These are phyloP conservation scores for Aulostomus chinensis DNA, from an alignment of 2,797 vertebrate species.

Conservation along the genomic window DNA sequence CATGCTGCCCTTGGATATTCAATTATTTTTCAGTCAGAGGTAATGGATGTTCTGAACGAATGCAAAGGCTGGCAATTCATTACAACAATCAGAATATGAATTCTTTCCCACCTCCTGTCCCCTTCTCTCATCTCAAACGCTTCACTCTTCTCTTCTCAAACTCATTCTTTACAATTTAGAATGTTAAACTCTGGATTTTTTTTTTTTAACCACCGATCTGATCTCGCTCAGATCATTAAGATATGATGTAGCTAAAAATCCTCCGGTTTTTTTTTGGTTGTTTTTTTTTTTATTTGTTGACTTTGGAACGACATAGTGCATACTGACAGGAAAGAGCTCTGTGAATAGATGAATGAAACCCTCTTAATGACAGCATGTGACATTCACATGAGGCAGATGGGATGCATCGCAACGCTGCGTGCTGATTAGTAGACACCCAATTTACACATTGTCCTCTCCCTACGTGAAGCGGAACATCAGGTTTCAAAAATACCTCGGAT, in stretches of 20 bases:
- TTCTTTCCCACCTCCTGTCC: not conserved
- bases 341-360: conserved; percentile 51
- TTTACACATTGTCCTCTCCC: conserved; percentile 54
- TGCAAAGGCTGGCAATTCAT: conserved; percentile 71
- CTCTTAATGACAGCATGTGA: conserved; percentile 47
- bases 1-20: conserved; percentile 65
- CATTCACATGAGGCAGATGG: conserved; percentile 64
- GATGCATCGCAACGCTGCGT: conserved; percentile 35
- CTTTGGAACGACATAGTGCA: not conserved
- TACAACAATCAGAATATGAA: conserved; percentile 60
- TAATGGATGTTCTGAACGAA: conserved; percentile 65
- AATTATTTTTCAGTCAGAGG: conserved; percentile 63
- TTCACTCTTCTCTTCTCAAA: conserved; percentile 10
- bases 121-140: conserved; percentile 10
- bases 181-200: not conserved
- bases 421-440: conserved; percentile 34
- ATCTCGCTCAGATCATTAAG: not conserved
- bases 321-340: conserved; percentile 5
- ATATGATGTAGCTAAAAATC: not conserved
- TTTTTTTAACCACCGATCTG: not conserved
- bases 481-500: conserved; percentile 3
- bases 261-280: conserved; percentile 1
- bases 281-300: too few species aligned
- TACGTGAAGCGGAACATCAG: conserved; percentile 42
- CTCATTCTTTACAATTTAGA: conserved; percentile 7